Evolutionary conservation across 1,140 invertebrate genomes (phyloP), one percentile per base, ranked within the genome.

Genomic region (Dreissena rostriformis): DNA sequence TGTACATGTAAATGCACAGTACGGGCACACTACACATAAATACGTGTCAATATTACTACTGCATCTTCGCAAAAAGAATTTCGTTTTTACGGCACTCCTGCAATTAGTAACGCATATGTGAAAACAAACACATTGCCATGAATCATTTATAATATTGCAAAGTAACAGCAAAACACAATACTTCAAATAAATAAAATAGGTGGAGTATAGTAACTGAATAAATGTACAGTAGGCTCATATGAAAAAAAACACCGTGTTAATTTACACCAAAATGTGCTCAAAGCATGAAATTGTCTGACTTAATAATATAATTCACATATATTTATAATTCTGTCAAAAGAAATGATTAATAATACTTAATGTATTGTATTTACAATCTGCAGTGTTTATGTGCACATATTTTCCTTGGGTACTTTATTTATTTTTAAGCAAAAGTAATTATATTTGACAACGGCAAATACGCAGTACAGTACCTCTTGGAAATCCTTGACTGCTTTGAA

Each of bases 401-500:
- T 0, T 53, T 17, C 17, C 4, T 22, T 26, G 12, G 29, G 22
- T 19, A 22, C n/a, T n/a, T n/a, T n/a, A n/a, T 6, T n/a, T 22
- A 68, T 67, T 63, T 63, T 63, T n/a, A 63, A 11, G 24, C 24
- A 19, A 19, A n/a, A 24, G 2, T 63, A 63, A 63, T 24, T n/a
- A 4, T 5, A n/a, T 6, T n/a, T 63, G 24, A 63, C n/a, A n/a
- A n/a, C n/a, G n/a, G n/a, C 57, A 68, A 68, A 68, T 2, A 24
- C 19, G 24, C 28, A 7, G 26, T 6, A 24, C 26, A 5, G 49
- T 79, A 91, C 93, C 89, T 93, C 93, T 85, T 93, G 91, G 74
- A 98, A 95, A 87, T 97, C 96, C 91, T 96, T 96, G 24, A 98
- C 95, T n/a, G 96, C 96, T 22, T 96, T 95, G 28, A 97, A 96